Conservation (phyloP, 2,113 vertebrate genomes). For the Ptychochromis oligacanthus region DNA sequence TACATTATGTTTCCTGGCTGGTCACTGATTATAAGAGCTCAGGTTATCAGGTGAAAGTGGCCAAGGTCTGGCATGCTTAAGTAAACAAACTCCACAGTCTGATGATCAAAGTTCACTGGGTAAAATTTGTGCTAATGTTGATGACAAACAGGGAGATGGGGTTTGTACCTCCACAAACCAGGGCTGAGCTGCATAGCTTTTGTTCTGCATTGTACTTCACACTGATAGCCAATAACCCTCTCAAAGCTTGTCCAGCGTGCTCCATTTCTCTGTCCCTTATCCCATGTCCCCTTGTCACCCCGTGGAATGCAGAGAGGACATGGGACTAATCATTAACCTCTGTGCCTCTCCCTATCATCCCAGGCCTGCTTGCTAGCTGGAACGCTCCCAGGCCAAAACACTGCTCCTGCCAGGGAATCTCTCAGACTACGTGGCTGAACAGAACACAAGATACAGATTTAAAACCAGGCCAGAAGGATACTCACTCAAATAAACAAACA, state of each 20-base stretch:
- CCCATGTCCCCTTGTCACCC: conserved; percentile 73
- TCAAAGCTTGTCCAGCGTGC: conserved; percentile 5
- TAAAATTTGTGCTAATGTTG: conserved; percentile 17
- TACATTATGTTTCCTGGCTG: conserved; percentile 14
- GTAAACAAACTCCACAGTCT: conserved; percentile 43
- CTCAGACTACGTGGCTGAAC: conserved; percentile 72
- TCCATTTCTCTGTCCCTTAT: conserved; percentile 45
- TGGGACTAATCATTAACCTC: conserved; percentile 83
- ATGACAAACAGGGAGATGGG: background rate
- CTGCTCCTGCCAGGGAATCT: conserved; percentile 72
- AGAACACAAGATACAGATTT: conserved; percentile 42
- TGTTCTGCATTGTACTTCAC: conserved; percentile 7
- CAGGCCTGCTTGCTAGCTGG: conserved; percentile 69
- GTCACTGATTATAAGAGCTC: conserved; percentile 49
- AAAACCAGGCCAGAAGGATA: conserved; percentile 37
- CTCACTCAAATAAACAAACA: conserved; percentile 10
- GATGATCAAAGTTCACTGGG: conserved; percentile 35
- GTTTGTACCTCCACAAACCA: background rate
- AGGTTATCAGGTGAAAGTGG: conserved; percentile 6
- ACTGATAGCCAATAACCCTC: background rate
- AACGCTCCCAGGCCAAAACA: conserved; percentile 71
- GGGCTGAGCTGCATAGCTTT: background rate
- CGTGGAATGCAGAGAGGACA: conserved; percentile 70
- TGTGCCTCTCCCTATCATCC: conserved; percentile 67
- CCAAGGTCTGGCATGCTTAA: conserved; percentile 46